phyloP scores from a whole-genome alignment of 2,113 vertebrate genomes.

The Centropristis striata region DNA sequence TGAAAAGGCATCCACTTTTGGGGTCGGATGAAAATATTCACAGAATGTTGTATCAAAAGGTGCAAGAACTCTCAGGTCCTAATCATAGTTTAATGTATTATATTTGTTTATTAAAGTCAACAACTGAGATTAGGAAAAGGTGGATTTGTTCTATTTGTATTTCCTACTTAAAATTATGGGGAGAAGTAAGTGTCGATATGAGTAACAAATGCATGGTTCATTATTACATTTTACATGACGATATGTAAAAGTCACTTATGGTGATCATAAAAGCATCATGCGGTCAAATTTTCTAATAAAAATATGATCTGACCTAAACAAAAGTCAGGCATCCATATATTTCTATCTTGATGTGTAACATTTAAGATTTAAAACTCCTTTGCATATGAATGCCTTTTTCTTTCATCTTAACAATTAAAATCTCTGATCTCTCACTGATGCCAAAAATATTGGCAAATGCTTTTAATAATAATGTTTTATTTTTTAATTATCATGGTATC shows the following conservation, averaged over 20 bases:
- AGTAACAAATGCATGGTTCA: not conserved
- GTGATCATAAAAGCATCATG: not conserved
- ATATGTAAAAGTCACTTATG: too few species aligned
- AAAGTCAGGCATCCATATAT: not conserved
- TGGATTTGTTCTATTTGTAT: not conserved
- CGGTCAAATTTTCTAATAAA: not conserved
- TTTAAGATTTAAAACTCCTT: too few species aligned
- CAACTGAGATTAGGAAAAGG: not conserved
- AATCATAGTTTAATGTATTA: not conserved
- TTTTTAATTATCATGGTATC: too few species aligned
- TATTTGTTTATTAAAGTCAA: not conserved
- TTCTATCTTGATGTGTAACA: too few species aligned
- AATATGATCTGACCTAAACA: not conserved
- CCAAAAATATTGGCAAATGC: too few species aligned
- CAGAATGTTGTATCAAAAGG: slow-evolving; percentile 29
- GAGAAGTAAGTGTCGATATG: not conserved
- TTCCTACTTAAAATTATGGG: not conserved
- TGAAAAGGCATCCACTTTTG: slow-evolving; percentile 64
- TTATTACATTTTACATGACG: not conserved
- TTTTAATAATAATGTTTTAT: too few species aligned
- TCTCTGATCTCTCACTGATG: too few species aligned
- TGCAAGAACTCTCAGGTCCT: not conserved
- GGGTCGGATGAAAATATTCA: slow-evolving; percentile 43
- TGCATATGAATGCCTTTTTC: not conserved
- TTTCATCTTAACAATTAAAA: too few species aligned